Percentiles rank a stretch among this genome's conserved stretches.
These are phyloP conservation scores for Noctilio leporinus DNA, from an alignment of 2,113 vertebrate genomes.

Conservation along the genomic window DNA sequence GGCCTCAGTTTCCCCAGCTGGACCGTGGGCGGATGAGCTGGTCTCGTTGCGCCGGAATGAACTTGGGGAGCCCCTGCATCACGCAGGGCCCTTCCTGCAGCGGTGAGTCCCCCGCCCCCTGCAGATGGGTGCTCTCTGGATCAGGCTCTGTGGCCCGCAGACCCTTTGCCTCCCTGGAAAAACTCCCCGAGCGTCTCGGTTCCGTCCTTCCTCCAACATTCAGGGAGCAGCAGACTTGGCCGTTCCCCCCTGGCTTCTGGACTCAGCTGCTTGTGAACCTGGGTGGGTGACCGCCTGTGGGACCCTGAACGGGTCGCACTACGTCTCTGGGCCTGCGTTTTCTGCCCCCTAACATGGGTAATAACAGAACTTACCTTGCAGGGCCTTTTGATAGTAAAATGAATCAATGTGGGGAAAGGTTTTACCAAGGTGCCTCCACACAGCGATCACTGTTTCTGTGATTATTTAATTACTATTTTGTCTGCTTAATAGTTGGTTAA, in stretches of 20 bases:
- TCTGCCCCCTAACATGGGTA: not conserved
- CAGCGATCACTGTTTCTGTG: not conserved
- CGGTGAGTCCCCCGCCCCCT: accelerated
- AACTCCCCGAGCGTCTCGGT: not conserved
- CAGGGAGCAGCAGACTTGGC: not conserved
- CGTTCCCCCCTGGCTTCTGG: not conserved
- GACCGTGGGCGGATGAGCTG: not conserved
- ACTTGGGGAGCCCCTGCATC: not conserved
- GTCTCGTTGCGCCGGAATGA: accelerated
- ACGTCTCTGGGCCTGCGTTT: not conserved
- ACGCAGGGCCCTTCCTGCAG: not conserved
- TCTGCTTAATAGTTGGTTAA: not conserved
- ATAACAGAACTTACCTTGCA: not conserved
- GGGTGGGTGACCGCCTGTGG: not conserved
- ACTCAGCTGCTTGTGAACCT: not conserved
- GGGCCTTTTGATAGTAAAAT: not conserved
- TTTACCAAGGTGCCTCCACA: not conserved
- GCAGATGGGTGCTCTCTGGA: not conserved
- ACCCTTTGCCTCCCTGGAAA: not conserved
- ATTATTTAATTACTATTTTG: not conserved
- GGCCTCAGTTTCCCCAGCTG: not conserved
- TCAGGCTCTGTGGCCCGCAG: not conserved
- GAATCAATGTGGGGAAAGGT: not conserved
- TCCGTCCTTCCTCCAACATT: accelerated
- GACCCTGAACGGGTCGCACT: not conserved